These are phyloP conservation scores for Talpa occidentalis DNA, from an alignment of 2,113 vertebrate species.

Conservation along the genomic window DNA sequence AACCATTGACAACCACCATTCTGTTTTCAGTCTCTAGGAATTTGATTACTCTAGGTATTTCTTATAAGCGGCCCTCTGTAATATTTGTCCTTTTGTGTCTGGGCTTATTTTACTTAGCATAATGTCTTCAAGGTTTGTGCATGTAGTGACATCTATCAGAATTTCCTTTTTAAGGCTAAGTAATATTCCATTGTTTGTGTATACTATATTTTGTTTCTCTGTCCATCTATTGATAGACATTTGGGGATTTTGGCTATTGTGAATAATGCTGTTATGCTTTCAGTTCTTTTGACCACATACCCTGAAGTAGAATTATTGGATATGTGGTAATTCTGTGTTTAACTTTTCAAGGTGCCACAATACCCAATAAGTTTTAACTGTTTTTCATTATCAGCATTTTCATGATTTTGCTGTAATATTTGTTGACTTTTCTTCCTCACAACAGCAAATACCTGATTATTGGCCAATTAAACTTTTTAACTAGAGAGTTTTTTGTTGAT, in stretches of 20 bases:
- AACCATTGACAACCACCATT: not conserved
- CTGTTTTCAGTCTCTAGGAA: not conserved
- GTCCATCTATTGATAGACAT: not conserved
- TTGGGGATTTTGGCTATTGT: not conserved
- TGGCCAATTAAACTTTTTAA: slow-evolving; percentile 9
- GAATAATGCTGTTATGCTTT: not conserved
- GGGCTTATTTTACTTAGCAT: slow-evolving; percentile 4
- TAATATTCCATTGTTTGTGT: not conserved
- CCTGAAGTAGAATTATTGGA: not conserved
- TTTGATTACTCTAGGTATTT: not conserved
- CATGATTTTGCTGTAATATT: not conserved
- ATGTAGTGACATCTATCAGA: not conserved
- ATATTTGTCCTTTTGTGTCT: not conserved
- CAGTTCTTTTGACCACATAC: not conserved
- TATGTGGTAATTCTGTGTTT: not conserved
- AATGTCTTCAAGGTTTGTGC: not conserved
- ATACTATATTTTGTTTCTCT: not conserved
- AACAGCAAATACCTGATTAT: not conserved
- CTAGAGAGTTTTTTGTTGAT: not conserved
- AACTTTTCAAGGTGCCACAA: not conserved
- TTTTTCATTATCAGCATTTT: slow-evolving; percentile 46
- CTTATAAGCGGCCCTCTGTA: not conserved
- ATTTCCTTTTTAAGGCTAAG: not conserved
- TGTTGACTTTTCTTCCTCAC: not conserved
- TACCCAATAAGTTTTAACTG: slow-evolving; percentile 6